These are phyloP conservation scores for Chaetophractus vellerosus DNA, from an alignment of 2,797 vertebrate genomes.

Conservation along the genomic window DNA sequence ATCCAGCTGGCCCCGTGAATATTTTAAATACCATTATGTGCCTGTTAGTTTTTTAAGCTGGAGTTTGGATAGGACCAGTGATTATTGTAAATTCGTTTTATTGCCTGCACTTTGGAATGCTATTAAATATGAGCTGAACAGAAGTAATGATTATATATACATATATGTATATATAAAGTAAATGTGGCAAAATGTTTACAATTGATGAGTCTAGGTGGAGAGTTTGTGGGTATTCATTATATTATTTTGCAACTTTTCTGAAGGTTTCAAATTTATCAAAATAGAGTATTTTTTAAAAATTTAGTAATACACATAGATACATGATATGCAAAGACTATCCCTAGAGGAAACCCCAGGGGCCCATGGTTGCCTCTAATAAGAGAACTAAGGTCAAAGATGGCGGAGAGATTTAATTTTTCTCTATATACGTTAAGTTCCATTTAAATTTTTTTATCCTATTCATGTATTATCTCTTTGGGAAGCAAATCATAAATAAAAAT, in stretches of 20 bases:
- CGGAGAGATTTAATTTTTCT: background rate
- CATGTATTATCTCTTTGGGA: background rate
- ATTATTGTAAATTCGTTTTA: background rate
- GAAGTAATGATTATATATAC: background rate
- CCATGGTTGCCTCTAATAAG: background rate
- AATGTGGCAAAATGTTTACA: too few relatives aligned
- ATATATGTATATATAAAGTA: too few relatives aligned
- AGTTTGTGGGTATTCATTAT: background rate
- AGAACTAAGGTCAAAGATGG: background rate
- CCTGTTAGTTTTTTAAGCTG: background rate
- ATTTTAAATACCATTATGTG: background rate
- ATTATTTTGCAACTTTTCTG: background rate
- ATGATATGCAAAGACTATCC: background rate
- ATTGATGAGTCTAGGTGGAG: background rate
- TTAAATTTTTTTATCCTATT: background rate
- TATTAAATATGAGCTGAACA: background rate
- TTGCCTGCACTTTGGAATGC: background rate
- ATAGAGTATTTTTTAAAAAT: background rate
- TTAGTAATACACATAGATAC: too few relatives aligned
- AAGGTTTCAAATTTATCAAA: background rate
- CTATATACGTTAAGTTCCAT: background rate
- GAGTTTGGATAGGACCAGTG: background rate
- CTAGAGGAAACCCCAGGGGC: background rate
- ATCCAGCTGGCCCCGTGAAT: too few relatives aligned
- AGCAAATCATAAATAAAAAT: background rate